Conservation (phyloP, 2,888 invertebrate genomes). For the Pardosa pseudoannulata region DNA sequence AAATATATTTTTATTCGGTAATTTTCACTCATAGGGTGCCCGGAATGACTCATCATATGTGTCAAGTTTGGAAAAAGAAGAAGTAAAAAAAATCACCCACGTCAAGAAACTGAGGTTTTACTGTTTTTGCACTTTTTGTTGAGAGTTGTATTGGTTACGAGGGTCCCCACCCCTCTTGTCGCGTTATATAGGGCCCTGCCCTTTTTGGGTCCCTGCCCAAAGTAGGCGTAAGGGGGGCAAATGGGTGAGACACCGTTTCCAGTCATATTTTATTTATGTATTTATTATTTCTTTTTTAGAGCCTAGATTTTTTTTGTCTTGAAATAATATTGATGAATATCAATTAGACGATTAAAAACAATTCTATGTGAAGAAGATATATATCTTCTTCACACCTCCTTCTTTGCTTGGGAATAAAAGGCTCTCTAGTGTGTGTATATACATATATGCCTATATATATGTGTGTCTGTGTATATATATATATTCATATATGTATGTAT, state of each 20-base stretch:
- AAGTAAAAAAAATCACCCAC: conserved; percentile 7
- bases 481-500: no score
- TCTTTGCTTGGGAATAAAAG: no score
- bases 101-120: background rate
- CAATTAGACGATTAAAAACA: no score
- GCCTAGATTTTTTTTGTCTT: no score
- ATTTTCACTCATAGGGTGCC: background rate
- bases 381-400: no score
- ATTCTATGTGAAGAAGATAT: no score
- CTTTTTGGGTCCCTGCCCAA: conserved; percentile 3
- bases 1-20: background rate
- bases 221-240: conserved; percentile 17
- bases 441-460: no score
- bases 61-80: no score
- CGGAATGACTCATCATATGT: background rate
- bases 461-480: no score
- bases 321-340: no score
- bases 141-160: background rate
- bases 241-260: background rate
- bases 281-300: no score
- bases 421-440: no score
- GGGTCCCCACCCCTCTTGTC: conserved; percentile 1
- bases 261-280: background rate
- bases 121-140: background rate
- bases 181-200: background rate